Evolutionary conservation across 2,113 vertebrate genomes (phyloP), one percentile per base, ranked within the genome.

Genomic region (Chaetura pelagica): DNA sequence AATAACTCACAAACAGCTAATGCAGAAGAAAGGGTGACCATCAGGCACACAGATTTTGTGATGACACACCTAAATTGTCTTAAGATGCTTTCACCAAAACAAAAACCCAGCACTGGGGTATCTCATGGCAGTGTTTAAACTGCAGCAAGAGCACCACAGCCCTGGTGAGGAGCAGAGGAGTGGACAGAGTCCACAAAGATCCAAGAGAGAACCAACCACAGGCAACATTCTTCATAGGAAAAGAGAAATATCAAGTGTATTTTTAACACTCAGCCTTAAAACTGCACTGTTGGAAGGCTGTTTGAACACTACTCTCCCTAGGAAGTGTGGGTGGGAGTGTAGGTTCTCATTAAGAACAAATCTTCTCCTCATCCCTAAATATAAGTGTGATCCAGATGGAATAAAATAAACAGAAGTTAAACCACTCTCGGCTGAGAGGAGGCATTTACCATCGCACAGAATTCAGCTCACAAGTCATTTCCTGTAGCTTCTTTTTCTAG

Each of bases 401-500:
- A 90, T 29, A 90, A 87, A 95, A 90, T 69, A 90, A 96, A 92
- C 2, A 8, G 32, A 94, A 93, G 86, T 82, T 77, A 66, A 89
- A 49, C 30, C 6, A 27, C 40, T 30, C 66, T 46, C 9, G 3
- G 52, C 86, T 90, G 58, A 61, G 66, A 89, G 61, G 7, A 88
- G 66, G n/a, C 54, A 88, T 79, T 79, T 85, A 57, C 69, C 9
- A 2, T 67, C 3, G 2, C 38, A 52, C 20, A 55, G 64, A 93
- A 89, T 44, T 85, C 57, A 90, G 69, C 55, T 54, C 63, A 61
- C 66, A 90, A 96, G 89, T 97, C 61, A 96, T 97, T 98, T 98
- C 97, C 98, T 97, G 95, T 54, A 95, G 62, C 49, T 82, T 93
- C 72, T 96, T 95, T 93, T 96, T 93, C 90, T 87, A 96, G 83